phyloP scores from a whole-genome alignment of 2,113 vertebrate genomes.

The Sarotherodon lohbergeri region DNA sequence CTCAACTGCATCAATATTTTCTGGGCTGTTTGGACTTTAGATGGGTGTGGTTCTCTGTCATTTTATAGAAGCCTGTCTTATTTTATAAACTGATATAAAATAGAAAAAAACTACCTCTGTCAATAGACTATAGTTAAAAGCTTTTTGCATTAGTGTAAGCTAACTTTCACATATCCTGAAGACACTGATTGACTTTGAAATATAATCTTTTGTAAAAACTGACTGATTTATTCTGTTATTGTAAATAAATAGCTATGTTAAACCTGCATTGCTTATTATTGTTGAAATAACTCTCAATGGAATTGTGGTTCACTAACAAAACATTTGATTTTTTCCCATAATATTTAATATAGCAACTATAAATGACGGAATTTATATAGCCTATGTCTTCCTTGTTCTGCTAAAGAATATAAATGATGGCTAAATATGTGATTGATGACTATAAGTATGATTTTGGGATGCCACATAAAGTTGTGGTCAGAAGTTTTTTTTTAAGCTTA shows the following conservation, averaged over 20 bases:
- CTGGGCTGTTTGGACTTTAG: neutral
- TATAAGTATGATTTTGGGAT: neutral
- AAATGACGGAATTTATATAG: neutral
- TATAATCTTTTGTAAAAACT: neutral
- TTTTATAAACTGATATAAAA: neutral
- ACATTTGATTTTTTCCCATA: neutral
- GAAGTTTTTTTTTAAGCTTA: rapidly evolving
- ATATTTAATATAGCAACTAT: rapidly evolving
- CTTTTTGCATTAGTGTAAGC: neutral
- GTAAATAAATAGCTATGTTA: neutral
- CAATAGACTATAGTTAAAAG: neutral
- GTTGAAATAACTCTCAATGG: neutral
- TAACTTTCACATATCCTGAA: neutral
- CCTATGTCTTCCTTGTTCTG: neutral
- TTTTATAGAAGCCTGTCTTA: neutral
- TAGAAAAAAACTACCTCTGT: neutral
- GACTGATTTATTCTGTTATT: neutral
- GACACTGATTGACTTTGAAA: neutral
- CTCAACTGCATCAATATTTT: neutral
- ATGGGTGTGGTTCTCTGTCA: neutral
- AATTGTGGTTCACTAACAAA: neutral
- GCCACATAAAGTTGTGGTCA: neutral
- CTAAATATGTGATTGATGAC: neutral
- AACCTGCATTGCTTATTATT: neutral
- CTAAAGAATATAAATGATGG: neutral